Conservation (phyloP, 2,113 vertebrate species). For the Paralichthys olivaceus region DNA sequence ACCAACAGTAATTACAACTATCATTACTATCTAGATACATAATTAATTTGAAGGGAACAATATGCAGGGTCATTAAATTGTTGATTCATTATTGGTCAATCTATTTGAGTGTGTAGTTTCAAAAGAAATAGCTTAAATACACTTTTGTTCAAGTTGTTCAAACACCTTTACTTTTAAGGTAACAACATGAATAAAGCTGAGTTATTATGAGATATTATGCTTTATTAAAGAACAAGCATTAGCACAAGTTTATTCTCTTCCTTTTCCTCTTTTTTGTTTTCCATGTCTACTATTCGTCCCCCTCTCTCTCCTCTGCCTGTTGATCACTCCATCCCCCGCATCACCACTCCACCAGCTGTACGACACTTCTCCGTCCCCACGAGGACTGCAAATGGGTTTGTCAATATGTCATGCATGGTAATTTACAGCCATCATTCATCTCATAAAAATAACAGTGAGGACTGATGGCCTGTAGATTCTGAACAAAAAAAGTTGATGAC, state of each 20-base stretch:
- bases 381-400: conserved; percentile 66
- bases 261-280: not conserved
- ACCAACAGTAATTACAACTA: not conserved
- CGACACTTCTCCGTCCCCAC: conserved; percentile 44
- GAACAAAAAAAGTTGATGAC: conserved; percentile 54
- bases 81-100: not conserved
- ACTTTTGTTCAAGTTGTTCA: not conserved
- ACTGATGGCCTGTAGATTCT: conserved; percentile 55
- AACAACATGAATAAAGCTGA: not conserved
- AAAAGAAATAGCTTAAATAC: not conserved
- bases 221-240: too few relatives aligned
- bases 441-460: conserved; percentile 53
- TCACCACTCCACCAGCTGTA: conserved; percentile 18
- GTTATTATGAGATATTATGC: too few relatives aligned
- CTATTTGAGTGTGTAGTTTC: not conserved
- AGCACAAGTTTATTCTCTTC: not conserved
- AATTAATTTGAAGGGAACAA: not conserved
- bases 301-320: conserved; percentile 4
- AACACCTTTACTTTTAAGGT: too few relatives aligned
- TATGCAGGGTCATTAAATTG: not conserved
- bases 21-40: not conserved
- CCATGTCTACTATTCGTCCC: not conserved
- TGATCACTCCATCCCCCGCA: conserved; percentile 37
- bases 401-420: conserved; percentile 67
- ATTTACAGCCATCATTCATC: conserved; percentile 65